Evolutionary conservation across 2,797 vertebrate genomes (phyloP), one percentile per base, ranked within the genome.

Genomic region (Myotis vivesi): DNA sequence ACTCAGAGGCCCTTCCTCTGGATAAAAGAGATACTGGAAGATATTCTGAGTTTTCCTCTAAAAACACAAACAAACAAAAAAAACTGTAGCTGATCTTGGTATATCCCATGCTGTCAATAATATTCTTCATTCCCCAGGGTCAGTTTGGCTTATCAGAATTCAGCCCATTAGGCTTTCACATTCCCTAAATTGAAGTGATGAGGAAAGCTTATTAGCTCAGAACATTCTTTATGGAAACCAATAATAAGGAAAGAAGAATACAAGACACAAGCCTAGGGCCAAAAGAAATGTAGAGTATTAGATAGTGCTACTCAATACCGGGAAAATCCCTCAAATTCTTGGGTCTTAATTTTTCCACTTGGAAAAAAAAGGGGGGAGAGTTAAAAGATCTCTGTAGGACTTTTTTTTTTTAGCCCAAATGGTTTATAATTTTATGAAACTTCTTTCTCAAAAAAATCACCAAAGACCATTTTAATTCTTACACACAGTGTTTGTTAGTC

Each of bases 341-440:
- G 62, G 11, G 25, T 46, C 8, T 87, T 44, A 28, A 8, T 71
- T 85, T 85, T 75, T 17, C 30, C 57, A 85, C 53, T 75, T 82
- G 59, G 82, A 79, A 30, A 41, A 75, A 72, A 25, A 11, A 75
- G 33, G 38, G 33, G 38, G 28, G 38, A 49, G 13, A 41, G 17
- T 81, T 62, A 11, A 25, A 83, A 46, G 8, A 66, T 57, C 38
- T 88, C 55, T 66, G 9, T 57, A 49, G 11, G 6, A 68, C 55
- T 57, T 23, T 57, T 23, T 3, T 15, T 66, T 83, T 68, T 73
- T 7, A 87, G 36, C 30, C 16, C 38, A 33, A 59, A 44, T 41
- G 22, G 15, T 51, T 91, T 79, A 79, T 28, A 73, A 73, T 84
- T 94, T 79, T 88, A 79, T 92, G 41, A 73, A 84, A 88, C 33